Percentiles rank a stretch among this genome's conserved stretches.
These are phyloP conservation scores for Sycophaga agraensis DNA, from an alignment of 1,140 invertebrate species.

Conservation along the genomic window DNA sequence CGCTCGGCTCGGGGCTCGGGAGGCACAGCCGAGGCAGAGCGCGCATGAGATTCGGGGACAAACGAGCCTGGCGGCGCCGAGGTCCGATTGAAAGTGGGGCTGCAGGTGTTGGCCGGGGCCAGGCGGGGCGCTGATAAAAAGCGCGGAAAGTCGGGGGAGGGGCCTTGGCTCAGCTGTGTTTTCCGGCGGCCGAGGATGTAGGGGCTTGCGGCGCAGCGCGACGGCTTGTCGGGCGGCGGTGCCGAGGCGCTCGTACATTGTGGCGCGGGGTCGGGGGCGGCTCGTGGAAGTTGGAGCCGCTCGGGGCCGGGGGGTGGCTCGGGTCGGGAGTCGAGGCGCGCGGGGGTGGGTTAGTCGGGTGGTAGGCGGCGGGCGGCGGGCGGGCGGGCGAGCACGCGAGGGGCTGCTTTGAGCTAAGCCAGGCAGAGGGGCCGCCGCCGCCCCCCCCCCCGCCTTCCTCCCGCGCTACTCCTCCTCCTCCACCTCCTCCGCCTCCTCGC, in stretches of 20 bases:
- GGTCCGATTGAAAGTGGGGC: no score
- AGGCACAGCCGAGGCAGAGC: slow-evolving; percentile 3
- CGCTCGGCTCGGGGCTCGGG: slow-evolving; percentile 7
- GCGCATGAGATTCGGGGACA: slow-evolving; percentile 19
- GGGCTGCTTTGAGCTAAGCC: slow-evolving; percentile 51
- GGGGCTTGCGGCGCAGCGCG: slow-evolving; percentile 43
- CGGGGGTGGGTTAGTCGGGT: slow-evolving; percentile 39
- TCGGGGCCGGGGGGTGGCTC: not conserved
- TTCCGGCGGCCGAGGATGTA: slow-evolving; percentile 40
- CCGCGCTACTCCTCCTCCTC: no score
- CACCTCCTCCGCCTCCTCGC: no score
- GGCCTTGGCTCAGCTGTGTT: slow-evolving; percentile 55
- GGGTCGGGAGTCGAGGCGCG: not conserved
- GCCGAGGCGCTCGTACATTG: slow-evolving; percentile 37
- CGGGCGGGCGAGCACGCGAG: slow-evolving; percentile 47
- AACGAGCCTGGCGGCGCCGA: no score
- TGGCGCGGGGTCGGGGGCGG: slow-evolving; percentile 25
- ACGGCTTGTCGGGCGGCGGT: slow-evolving; percentile 22
- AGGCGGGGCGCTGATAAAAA: not conserved
- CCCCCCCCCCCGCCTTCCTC: no score
- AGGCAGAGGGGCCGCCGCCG: slow-evolving; percentile 26
- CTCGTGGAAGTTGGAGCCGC: not conserved
- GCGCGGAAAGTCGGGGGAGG: slow-evolving; percentile 21
- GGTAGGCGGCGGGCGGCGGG: slow-evolving; percentile 40
- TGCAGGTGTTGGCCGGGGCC: no score